These are phyloP conservation scores for Brachymystax lenok DNA, from an alignment of 2,797 vertebrate genomes.

Conservation along the genomic window DNA sequence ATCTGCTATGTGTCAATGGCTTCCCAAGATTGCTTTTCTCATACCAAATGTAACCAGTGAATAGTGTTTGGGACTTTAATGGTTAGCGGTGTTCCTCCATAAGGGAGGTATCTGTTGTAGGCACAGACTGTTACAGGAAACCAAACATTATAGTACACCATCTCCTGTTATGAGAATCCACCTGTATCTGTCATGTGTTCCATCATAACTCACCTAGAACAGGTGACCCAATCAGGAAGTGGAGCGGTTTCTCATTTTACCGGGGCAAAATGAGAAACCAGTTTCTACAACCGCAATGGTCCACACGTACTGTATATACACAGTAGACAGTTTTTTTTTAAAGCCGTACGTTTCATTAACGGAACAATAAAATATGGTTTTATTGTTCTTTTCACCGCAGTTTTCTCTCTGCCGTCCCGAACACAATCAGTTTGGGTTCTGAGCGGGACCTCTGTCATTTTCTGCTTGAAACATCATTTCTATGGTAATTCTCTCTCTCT, in stretches of 20 bases:
- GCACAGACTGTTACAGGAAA: no score
- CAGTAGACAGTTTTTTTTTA: neutral
- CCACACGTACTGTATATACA: neutral
- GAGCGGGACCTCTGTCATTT: conserved; percentile 19
- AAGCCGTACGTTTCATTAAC: conserved; percentile 35
- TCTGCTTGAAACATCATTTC: conserved; percentile 55
- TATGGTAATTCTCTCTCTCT: conserved; percentile 50
- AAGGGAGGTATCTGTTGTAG: neutral
- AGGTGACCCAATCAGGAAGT: neutral
- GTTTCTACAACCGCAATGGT: neutral
- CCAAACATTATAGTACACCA: neutral
- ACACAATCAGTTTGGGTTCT: conserved; percentile 28
- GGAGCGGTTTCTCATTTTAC: neutral
- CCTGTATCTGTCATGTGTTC: neutral
- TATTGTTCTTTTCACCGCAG: conserved; percentile 25
- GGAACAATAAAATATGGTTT: conserved; percentile 28
- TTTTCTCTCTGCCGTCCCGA: conserved; percentile 17
- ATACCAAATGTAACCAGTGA: neutral
- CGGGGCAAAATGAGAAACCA: neutral
- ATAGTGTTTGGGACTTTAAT: neutral
- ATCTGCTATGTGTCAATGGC: neutral
- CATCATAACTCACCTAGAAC: neutral
- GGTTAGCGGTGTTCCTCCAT: neutral
- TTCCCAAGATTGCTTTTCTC: conserved; percentile 7
- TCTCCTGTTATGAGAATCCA: neutral